These are phyloP conservation scores for Trichogramma pretiosum DNA, from an alignment of 1,140 invertebrate genomes.

Conservation along the genomic window DNA sequence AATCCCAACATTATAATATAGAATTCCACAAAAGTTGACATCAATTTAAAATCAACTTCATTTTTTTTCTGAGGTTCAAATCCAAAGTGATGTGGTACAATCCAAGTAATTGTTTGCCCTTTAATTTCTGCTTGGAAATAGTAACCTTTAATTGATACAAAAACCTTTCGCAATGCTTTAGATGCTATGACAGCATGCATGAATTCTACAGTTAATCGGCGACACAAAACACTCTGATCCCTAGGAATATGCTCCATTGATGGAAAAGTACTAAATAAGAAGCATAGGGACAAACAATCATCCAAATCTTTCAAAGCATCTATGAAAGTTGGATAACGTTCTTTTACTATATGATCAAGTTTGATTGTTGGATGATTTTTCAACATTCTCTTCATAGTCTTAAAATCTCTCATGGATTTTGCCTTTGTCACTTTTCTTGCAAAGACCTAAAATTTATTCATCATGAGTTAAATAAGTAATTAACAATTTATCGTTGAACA, in stretches of 20 bases:
- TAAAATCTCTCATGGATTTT: conserved; percentile 67
- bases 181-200: conserved; percentile 92
- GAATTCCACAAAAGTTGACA: conserved; percentile 97
- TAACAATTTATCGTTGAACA: too few relatives aligned
- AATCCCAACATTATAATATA: conserved; percentile 91
- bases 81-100: conserved; percentile 88
- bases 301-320: conserved; percentile 95
- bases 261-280: conserved; percentile 92
- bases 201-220: conserved; percentile 88
- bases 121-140: conserved; percentile 97
- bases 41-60: conserved; percentile 94
- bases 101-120: conserved; percentile 95
- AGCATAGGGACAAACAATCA: conserved; percentile 91
- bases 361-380: conserved; percentile 78
- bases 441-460: conserved; percentile 54
- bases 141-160: conserved; percentile 96
- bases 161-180: conserved; percentile 88
- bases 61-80: conserved; percentile 63
- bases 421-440: conserved; percentile 71
- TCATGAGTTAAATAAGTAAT: too few relatives aligned
- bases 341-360: conserved; percentile 95
- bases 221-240: conserved; percentile 67
- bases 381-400: conserved; percentile 62
- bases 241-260: conserved; percentile 68
- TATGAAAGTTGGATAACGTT: conserved; percentile 94